Evolutionary conservation across 1,140 invertebrate genomes (phyloP).

Genomic region (Ridgeia piscesae): DNA sequence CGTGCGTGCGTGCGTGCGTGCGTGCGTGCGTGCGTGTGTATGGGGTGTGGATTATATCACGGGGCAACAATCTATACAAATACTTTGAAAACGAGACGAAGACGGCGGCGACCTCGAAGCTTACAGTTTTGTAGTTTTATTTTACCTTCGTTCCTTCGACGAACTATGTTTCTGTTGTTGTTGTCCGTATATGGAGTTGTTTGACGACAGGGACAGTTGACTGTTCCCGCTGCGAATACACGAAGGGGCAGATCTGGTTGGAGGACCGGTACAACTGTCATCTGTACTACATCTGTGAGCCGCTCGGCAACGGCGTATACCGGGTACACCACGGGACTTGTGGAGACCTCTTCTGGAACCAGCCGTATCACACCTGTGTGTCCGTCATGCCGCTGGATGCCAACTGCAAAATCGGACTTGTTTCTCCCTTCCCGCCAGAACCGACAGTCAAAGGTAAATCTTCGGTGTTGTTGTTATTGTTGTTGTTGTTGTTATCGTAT

Average conservation of each 20-base stretch:
- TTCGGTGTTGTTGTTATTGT: too few relatives aligned
- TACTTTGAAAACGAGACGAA: too few relatives aligned
- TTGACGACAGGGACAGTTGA: background rate
- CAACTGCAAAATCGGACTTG: background rate
- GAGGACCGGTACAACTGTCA: background rate
- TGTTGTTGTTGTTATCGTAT: too few relatives aligned
- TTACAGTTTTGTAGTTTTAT: too few relatives aligned
- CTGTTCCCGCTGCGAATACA: background rate
- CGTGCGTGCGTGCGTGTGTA: too few relatives aligned
- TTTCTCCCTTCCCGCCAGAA: background rate
- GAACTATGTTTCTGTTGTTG: background rate
- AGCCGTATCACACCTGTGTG: background rate
- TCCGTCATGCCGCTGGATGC: background rate
- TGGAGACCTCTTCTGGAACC: background rate
- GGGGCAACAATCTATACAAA: too few relatives aligned
- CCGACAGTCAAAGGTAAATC: background rate
- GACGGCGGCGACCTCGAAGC: too few relatives aligned
- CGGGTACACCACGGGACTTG: background rate
- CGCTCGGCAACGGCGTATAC: background rate
- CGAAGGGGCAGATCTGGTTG: background rate
- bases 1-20: too few relatives aligned
- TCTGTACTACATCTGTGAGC: background rate
- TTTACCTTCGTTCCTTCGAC: background rate
- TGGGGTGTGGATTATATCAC: too few relatives aligned
- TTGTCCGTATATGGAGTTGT: background rate